Conservation (phyloP, 2,797 vertebrate genomes). For the Limosa lapponica region DNA sequence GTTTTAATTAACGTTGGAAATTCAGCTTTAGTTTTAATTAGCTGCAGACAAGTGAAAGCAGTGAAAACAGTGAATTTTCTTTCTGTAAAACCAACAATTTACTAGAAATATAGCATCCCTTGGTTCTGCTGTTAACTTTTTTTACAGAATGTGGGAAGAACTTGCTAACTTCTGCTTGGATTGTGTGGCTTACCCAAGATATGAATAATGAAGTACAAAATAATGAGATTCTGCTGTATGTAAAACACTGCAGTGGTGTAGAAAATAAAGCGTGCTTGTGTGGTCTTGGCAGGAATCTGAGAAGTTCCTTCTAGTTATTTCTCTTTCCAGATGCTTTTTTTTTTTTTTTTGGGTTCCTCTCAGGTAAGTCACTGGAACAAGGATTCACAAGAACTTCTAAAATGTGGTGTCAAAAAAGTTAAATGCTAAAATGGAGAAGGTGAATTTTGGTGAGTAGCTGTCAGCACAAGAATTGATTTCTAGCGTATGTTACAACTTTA, state of each 20-base stretch:
- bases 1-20: neutral
- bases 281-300: neutral
- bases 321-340: neutral
- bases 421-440: neutral
- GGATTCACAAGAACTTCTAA: neutral
- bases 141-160: neutral
- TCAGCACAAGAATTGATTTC: neutral
- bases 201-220: conserved; percentile 2
- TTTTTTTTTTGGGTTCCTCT: neutral
- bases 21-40: neutral
- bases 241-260: neutral
- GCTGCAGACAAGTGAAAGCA: neutral
- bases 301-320: neutral
- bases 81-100: neutral
- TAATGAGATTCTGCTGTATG: neutral
- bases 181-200: neutral
- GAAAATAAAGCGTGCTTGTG: neutral
- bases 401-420: neutral
- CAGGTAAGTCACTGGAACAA: neutral
- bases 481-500: neutral
- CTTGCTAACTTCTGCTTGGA: neutral
- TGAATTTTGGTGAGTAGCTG: neutral
- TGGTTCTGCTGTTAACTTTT: neutral
- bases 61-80: neutral
- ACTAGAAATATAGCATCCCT: neutral